phyloP scores from a whole-genome alignment of 2,888 invertebrate species.

The Bruchidius siliquastri region DNA sequence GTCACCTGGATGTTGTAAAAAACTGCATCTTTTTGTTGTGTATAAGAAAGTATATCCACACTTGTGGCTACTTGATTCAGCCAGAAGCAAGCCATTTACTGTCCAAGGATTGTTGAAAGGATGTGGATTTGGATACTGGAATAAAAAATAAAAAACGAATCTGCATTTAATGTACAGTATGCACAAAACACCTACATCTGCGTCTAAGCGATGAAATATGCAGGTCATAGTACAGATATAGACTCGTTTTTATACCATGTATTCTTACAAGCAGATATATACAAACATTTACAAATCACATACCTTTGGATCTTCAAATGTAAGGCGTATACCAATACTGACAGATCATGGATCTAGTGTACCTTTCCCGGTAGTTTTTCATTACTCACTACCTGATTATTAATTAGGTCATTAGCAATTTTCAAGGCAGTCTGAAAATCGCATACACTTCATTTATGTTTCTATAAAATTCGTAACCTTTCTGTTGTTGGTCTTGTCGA shows the following conservation, averaged over 20 bases:
- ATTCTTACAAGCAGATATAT: no score
- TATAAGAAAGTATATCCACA: conserved; percentile 62
- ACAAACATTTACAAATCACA: no score
- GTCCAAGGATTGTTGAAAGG: conserved; percentile 3
- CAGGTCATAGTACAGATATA: no score
- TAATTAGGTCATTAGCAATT: neutral
- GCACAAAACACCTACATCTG: no score
- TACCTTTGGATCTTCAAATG: no score
- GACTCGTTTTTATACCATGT: no score
- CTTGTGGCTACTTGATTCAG: conserved; percentile 62
- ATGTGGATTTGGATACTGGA: neutral
- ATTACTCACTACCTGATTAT: neutral
- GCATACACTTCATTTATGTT: no score
- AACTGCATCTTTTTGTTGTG: conserved; percentile 62
- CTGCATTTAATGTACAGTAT: no score
- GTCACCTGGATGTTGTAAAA: conserved; percentile 69
- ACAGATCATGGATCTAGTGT: neutral
- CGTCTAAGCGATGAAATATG: no score
- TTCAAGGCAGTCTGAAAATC: no score
- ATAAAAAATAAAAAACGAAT: neutral
- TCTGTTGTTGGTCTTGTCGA: no score
- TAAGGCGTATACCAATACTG: neutral
- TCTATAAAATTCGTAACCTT: no score
- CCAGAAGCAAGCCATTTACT: conserved; percentile 69
- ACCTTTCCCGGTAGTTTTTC: neutral